These are phyloP conservation scores for Ctenomys sociabilis DNA, from an alignment of 2,113 vertebrate species.

Conservation along the genomic window DNA sequence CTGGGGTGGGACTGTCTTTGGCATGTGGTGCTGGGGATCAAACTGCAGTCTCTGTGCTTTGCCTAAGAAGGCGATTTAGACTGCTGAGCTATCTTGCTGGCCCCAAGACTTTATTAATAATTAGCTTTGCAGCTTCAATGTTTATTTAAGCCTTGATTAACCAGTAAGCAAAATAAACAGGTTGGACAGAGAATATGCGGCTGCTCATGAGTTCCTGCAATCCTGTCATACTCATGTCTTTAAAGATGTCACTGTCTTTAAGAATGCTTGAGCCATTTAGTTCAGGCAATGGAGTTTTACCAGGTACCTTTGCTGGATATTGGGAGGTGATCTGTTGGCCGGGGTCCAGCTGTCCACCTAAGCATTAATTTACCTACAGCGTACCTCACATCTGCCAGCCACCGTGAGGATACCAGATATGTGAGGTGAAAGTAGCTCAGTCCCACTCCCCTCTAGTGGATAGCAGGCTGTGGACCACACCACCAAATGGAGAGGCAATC, in stretches of 20 bases:
- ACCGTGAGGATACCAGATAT: background rate
- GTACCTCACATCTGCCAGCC: background rate
- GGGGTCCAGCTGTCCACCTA: background rate
- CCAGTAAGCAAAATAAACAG: background rate
- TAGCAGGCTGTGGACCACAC: background rate
- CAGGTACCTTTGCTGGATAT: background rate
- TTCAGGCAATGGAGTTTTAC: background rate
- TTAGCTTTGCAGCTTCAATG: background rate
- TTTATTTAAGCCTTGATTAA: background rate
- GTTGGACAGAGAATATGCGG: rapidly evolving
- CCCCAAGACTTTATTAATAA: background rate
- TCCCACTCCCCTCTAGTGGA: background rate
- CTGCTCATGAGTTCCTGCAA: background rate
- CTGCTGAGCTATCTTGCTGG: no score
- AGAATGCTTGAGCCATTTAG: background rate
- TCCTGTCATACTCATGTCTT: background rate
- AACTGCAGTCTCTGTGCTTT: no score
- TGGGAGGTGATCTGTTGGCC: background rate
- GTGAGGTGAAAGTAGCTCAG: background rate
- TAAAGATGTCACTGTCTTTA: background rate
- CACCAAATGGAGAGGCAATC: background rate
- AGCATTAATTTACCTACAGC: slow-evolving; percentile 7
- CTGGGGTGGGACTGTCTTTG: no score
- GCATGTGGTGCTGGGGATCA: no score
- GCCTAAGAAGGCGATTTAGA: no score